A percentile compares a stretch with the other conserved stretches of the same genome.
Evolutionary conservation across 2,797 vertebrate genomes (phyloP).

Genomic region (Fratercula arctica): DNA sequence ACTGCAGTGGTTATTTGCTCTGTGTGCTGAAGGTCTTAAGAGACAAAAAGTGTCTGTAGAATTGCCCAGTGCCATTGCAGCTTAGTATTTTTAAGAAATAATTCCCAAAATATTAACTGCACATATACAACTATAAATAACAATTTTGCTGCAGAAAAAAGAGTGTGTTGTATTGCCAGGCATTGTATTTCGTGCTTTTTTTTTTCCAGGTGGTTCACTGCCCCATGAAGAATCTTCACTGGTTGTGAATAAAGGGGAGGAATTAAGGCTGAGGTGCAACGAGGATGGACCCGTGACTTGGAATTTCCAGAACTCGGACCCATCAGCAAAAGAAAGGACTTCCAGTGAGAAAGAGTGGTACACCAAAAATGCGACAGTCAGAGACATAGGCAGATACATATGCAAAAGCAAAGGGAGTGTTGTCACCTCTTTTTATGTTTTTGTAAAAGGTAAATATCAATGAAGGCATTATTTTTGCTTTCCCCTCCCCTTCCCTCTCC

Average conservation of each 20-base stretch:
- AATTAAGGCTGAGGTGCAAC: slow-evolving; percentile 80
- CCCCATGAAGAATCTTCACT: slow-evolving; percentile 63
- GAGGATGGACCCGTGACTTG: slow-evolving; percentile 81
- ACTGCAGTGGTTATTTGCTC: background rate
- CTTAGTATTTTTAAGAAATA: background rate
- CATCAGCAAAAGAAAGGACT: background rate
- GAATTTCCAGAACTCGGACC: slow-evolving; percentile 78
- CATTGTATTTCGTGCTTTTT: background rate
- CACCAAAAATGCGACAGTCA: slow-evolving; percentile 67
- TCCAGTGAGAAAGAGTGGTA: slow-evolving; percentile 42
- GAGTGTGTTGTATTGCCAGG: background rate
- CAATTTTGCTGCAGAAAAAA: background rate
- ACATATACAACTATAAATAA: background rate
- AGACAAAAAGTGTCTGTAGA: background rate
- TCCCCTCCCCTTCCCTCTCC: background rate
- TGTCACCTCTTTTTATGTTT: slow-evolving; percentile 86
- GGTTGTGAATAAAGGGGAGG: slow-evolving; percentile 76
- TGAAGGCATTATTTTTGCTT: background rate
- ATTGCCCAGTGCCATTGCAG: background rate
- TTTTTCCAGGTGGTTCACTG: slow-evolving; percentile 5
- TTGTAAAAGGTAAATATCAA: slow-evolving; percentile 87
- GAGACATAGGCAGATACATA: slow-evolving; percentile 84
- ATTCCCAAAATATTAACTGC: background rate
- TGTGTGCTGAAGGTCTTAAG: background rate
- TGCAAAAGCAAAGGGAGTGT: slow-evolving; percentile 81